Evolutionary conservation across 2,888 invertebrate genomes (phyloP), one percentile per base, ranked within the genome.

Genomic region (Pyrrhia umbra): DNA sequence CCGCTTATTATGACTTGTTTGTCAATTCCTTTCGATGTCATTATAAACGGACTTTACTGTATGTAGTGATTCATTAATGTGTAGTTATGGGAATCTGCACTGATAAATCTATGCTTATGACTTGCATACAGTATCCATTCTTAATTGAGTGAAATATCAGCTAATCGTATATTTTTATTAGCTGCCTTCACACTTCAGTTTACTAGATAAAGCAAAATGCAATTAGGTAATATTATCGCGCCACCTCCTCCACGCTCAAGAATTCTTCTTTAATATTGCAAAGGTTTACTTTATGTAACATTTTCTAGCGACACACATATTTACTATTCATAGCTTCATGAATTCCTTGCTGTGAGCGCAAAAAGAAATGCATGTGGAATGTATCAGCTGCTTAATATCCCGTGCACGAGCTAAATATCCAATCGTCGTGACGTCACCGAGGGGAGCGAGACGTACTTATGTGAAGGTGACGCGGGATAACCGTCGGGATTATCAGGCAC

Each of bases 271-370:
- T 25, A 25, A 13, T 21, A 43, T 42, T 27, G 13, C 18, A 16
- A 42, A 68, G 18, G 6, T 21, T 59, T 62, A 50, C 63, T 54
- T 51, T 40, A 39, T 46, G 27, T 15, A 47, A 57, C 37, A 46
- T 20, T 23, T 70, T 57, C 34, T 18, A 27, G 16, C 42, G 34
- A 45, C 15, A 16, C 46, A 54, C 39, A 23, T 43, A 62, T 75
- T 49, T 51, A 54, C 46, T 70, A 79, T 76, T 79, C 57, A 75
- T 79, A 45, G 56, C 47, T 63, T 55, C 60, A 18, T 62, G 43
- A 70, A 62, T 43, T 56, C 34, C 34, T 49, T 51, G 46, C 50
- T 70, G 43, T 27, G 43, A 3, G 49, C 47, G 30, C 34, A 54
- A 13, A 47, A 57, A 45, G 21, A 49, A 27, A 47, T 58, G 34